Conservation (phyloP, 2,797 vertebrate genomes). For the Chromobotia macracanthus region DNA sequence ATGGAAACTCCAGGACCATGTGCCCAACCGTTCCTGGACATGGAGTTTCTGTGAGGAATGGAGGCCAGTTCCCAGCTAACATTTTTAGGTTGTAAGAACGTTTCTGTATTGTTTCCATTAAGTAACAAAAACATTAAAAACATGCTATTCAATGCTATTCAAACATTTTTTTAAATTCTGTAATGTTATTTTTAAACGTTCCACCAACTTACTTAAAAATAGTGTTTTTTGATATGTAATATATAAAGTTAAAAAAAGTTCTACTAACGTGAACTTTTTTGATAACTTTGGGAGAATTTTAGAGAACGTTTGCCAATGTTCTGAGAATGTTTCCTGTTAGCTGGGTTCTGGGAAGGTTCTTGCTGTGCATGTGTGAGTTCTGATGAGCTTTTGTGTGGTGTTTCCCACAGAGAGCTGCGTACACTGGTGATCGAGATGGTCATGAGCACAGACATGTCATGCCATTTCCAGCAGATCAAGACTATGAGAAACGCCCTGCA, state of each 20-base stretch:
- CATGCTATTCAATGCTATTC: too few species aligned
- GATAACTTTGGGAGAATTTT: too few species aligned
- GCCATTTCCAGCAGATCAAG: constrained; percentile 98
- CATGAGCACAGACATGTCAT: constrained; percentile 97
- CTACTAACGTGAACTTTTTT: too few species aligned
- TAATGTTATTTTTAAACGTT: too few species aligned
- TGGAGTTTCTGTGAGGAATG: constrained; percentile 32
- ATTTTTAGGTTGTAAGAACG: too few species aligned
- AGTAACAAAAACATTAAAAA: background rate
- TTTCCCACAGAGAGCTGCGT: constrained; percentile 85
- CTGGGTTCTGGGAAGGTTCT: constrained; percentile 34
- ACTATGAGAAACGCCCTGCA: constrained; percentile 89
- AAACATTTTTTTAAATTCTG: too few species aligned
- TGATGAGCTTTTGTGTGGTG: background rate
- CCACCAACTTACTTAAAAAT: too few species aligned
- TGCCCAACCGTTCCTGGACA: constrained; percentile 19
- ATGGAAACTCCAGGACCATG: background rate
- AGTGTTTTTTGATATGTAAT: too few species aligned
- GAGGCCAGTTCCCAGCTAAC: constrained; percentile 37
- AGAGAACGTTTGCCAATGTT: too few species aligned
- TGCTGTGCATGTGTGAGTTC: constrained; percentile 27
- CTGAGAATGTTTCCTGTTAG: too few species aligned
- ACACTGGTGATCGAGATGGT: constrained; percentile 97
- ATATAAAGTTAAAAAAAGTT: too few species aligned
- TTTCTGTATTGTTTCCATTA: background rate